A percentile compares a stretch with the other conserved stretches of the same genome.
Conservation (phyloP, 2,888 invertebrate species). For the Eupeodes latifasciatus region DNA sequence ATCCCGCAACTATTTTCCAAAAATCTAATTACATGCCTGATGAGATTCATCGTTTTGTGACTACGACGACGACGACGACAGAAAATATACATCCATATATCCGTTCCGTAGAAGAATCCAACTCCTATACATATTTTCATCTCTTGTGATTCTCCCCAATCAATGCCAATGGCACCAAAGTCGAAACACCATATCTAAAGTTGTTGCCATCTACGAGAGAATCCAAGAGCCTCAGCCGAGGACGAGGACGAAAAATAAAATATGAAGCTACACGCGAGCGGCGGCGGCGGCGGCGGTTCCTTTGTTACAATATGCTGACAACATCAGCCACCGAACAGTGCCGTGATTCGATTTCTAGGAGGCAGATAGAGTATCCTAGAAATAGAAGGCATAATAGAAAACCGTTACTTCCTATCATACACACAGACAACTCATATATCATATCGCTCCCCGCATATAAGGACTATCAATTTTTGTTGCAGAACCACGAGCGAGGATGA, state of each 20-base stretch:
- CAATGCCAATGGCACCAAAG: constrained; percentile 40
- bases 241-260: constrained; percentile 16
- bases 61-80: neutral
- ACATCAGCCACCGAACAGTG: constrained; percentile 57
- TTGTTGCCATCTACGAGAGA: constrained; percentile 28
- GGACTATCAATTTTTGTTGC: constrained; percentile 60
- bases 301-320: constrained; percentile 62
- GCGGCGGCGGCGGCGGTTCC: constrained; percentile 6
- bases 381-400: constrained; percentile 61
- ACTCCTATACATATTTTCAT: neutral
- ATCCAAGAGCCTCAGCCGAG: neutral
- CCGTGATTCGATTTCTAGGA: constrained; percentile 59
- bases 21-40: constrained; percentile 75
- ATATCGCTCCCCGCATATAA: constrained; percentile 32
- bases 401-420: constrained; percentile 50
- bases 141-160: neutral
- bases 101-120: neutral
- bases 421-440: constrained; percentile 55
- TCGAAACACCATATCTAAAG: constrained; percentile 33
- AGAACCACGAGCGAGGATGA: constrained; percentile 14
- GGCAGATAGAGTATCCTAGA: constrained; percentile 50
- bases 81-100: constrained; percentile 1
- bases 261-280: constrained; percentile 19
- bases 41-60: constrained; percentile 43
- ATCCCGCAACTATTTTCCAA: constrained; percentile 43